These are phyloP conservation scores for Agapornis canus DNA, from an alignment of 2,797 vertebrate species.

Conservation along the genomic window DNA sequence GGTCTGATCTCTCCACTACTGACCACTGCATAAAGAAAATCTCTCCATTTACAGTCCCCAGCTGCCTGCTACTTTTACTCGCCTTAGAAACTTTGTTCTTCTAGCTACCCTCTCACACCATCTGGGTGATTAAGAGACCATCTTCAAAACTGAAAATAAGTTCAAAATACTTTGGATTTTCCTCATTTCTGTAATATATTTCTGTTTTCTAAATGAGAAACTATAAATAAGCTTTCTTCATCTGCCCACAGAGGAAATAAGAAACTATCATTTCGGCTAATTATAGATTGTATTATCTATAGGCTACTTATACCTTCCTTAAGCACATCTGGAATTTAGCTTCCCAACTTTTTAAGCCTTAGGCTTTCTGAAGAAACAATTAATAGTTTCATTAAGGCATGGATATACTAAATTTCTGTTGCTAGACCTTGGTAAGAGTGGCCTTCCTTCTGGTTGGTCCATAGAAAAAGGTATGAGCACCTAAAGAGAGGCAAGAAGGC, in stretches of 20 bases:
- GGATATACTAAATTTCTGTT: background rate
- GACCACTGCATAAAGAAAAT: background rate
- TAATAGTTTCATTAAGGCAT: background rate
- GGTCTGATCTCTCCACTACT: background rate
- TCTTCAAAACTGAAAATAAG: background rate
- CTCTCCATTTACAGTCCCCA: background rate
- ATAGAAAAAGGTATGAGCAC: background rate
- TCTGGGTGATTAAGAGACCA: background rate
- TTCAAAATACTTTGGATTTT: background rate
- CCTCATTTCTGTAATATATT: background rate
- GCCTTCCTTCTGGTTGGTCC: background rate
- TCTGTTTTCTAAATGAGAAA: background rate
- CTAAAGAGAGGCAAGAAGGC: background rate
- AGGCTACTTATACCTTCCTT: background rate
- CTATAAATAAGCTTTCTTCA: background rate
- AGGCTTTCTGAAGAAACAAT: background rate
- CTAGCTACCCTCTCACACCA: background rate
- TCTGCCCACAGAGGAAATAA: background rate
- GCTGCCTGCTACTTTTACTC: background rate
- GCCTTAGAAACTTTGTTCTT: background rate
- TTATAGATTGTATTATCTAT: background rate
- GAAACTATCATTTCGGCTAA: background rate
- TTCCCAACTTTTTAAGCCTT: background rate
- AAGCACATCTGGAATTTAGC: background rate
- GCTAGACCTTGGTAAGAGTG: background rate